Evolutionary conservation across 1,140 invertebrate species (phyloP), one percentile per base, ranked within the genome.

Genomic region (Pseudomyrmex dendroicus): DNA sequence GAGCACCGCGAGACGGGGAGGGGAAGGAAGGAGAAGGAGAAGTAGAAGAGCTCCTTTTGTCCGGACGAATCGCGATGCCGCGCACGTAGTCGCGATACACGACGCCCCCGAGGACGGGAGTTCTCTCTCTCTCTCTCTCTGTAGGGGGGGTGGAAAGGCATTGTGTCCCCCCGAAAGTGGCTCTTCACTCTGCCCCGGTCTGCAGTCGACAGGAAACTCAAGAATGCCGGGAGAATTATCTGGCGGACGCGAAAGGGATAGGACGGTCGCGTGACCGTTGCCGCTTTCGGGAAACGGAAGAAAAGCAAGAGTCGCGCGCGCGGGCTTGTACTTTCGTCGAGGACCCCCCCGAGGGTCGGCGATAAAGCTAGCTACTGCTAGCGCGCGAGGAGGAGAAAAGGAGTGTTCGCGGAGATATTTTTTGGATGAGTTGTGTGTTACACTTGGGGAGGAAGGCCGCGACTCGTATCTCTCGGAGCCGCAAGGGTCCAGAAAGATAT

Each of bases 161-260:
- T 80, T 80, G 76, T 80, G 66, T 61, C 76, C 20, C 48, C 76
- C 76, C 35, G 44, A 80, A 80, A 80, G 66, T 80, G 70, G 70
- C 20, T 64, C 61, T 20, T 48, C 17, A 5, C 35, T 5, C 35
- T 35, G 4, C 5, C 35, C 5, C 5, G 35, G 72, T 76, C 72
- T 82, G 80, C 52, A 74, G 72, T 56, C 70, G 80, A 82, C 80
- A 82, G 80, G 59, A 82, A 82, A 54, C 46, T 44, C 80, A 82
- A 63, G 80, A 82, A 82, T 74, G 54, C 70, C 46, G 59, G 35
- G 17, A 73, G 78, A 82, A 82, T 82, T 76, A 82, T 82, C 70
- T 82, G 48, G 48, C 25, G 22, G 35, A 13, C 54, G 56, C n/a
- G 46, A 48, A 25, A 44, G 20, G 12, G 17, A 35, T 35, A 35